Evolutionary conservation across 2,113 vertebrate genomes (phyloP), one percentile per base, ranked within the genome.

Genomic region (Daubentonia madagascariensis): DNA sequence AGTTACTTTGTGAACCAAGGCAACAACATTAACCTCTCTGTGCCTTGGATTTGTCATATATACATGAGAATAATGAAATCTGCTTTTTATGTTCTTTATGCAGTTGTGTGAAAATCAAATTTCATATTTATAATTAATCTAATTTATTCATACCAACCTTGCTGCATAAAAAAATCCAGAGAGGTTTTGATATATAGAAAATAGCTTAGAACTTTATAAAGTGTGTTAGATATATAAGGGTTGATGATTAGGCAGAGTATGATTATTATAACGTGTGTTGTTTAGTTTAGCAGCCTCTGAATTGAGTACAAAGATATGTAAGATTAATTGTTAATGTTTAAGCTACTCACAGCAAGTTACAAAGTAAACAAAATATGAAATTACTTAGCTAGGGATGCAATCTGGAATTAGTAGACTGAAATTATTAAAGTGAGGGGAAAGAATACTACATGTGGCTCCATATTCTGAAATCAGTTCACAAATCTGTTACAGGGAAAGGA

Each of bases 401-500:
- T 83, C 76, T 67, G 61, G 10, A 63, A 83, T 35, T 87, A 61
- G 59, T 28, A 61, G 11, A 8, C 10, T 97, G 68, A 43, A 97
- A 72, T 30, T n/a, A 50, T n/a, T 68, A 50, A 32, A 92, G 25
- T 59, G 28, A 94, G 32, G 70, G 35, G 32, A 43, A 85, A 48
- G 92, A 91, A 67, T 32, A 76, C 32, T 85, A 30, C 57, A 95
- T 48, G n/a, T 73, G 59, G 28, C 83, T 92, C 86, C 45, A 87
- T 89, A 81, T 96, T 94, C 96, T 96, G 87, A 97, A 97, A 78
- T 93, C 91, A 97, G 92, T 50, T 88, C 59, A 83, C 23, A 95
- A 45, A 92, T 96, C 79, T 91, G 30, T 83, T 96, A 87, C 28
- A 37, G 90, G 68, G 81, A 94, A 91, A 92, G 94, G 59, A 96